Evolutionary conservation across 1,140 invertebrate species (phyloP).

Genomic region (Neocloeon triangulifer): DNA sequence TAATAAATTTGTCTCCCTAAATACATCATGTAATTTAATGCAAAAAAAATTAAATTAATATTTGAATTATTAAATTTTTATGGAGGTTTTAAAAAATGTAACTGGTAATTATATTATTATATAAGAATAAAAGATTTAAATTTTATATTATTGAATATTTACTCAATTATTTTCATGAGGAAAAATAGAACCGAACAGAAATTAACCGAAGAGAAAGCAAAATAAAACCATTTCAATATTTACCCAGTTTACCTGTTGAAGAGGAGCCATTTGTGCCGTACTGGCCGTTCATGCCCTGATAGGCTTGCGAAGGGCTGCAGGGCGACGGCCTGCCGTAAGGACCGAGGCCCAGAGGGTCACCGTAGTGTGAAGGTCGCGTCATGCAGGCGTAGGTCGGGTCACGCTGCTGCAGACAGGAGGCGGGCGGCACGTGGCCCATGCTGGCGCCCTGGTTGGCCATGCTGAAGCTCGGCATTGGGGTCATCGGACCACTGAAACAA

Average conservation of each 20-base stretch:
- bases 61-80: no score
- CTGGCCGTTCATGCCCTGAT: conserved; percentile 22
- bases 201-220: no score
- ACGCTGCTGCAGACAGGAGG: conserved; percentile 41
- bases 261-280: conserved; percentile 30
- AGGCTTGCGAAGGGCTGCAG: conserved; percentile 38
- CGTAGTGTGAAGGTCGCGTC: conserved; percentile 25
- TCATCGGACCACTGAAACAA: conserved; percentile 33
- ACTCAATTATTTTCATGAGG: no score
- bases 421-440: conserved; percentile 26
- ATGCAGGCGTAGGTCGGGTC: conserved; percentile 38
- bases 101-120: no score
- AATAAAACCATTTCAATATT: no score
- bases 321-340: conserved; percentile 33
- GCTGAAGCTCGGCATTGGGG: conserved; percentile 28
- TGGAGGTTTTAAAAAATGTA: no score
- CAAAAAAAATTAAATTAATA: no score
- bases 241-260: conserved; percentile 35
- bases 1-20: no score
- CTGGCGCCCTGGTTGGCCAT: conserved; percentile 15
- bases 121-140: no score
- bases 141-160: no score
- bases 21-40: no score
- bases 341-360: conserved; percentile 38
- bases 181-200: no score